Conservation (phyloP, 2,888 invertebrate genomes). For the Ctenicera cuprea region DNA sequence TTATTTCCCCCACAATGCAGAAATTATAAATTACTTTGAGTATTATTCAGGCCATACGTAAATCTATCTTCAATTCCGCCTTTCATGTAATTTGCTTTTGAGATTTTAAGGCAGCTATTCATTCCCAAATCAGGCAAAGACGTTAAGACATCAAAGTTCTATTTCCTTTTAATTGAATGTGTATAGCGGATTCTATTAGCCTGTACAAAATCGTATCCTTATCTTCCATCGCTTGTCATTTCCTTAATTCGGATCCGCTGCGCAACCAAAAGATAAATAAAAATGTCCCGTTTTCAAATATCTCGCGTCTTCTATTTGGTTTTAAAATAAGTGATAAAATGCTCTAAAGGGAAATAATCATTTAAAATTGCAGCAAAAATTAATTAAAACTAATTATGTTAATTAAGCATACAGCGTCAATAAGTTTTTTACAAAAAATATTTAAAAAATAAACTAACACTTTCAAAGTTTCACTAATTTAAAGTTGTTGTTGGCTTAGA, state of each 20-base stretch:
- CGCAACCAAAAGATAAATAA: slow-evolving; percentile 16
- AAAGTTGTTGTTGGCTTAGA: too few species aligned
- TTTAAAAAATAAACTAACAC: too few species aligned
- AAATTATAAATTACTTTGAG: slow-evolving; percentile 27
- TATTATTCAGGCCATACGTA: neutral
- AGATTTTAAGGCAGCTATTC: slow-evolving; percentile 32
- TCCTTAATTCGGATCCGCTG: slow-evolving; percentile 29
- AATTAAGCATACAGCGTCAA: too few species aligned
- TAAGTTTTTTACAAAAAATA: too few species aligned
- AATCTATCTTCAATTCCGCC: slow-evolving; percentile 36
- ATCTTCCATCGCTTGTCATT: slow-evolving; percentile 45
- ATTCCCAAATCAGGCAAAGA: slow-evolving; percentile 46
- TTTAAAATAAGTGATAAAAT: too few species aligned
- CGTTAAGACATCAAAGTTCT: slow-evolving; percentile 53
- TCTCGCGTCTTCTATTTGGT: too few species aligned
- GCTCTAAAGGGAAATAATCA: too few species aligned
- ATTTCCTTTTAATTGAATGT: slow-evolving; percentile 55
- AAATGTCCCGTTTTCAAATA: neutral
- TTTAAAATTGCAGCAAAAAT: too few species aligned
- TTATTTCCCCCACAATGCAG: neutral
- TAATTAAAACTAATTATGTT: too few species aligned
- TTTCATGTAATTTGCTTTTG: slow-evolving; percentile 47
- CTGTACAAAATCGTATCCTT: slow-evolving; percentile 41
- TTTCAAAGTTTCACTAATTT: too few species aligned
- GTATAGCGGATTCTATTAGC: slow-evolving; percentile 52